Base-by-base conservation (phyloP, 2,113 vertebrate species). In the Pteropus alecto region DNA sequence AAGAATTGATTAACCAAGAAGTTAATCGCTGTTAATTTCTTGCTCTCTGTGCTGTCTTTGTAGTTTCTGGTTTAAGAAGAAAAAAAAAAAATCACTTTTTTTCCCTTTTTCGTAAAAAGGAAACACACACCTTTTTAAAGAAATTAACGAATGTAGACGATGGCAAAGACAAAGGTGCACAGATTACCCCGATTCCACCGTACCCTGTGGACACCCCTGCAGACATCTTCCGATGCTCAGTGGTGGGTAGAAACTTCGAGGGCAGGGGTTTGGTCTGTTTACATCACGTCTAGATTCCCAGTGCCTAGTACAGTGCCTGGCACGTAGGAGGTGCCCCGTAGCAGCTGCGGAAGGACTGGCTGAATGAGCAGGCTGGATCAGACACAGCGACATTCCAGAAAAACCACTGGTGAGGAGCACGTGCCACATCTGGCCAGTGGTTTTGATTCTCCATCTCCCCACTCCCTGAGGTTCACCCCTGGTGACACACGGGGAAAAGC, bases 191-290 rank as follows among this genome's bases (percentile, higher is more conserved):
- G 7, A 3, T 76, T 30, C 35, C 11, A 21, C 43, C 14, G 6
- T 7, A 5, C 33, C 11, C 0, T 0, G 24, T 48, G 86, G 38
- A 21, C 1, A 0, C n/a, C 10, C 3, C 5, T 18, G 71, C 58
- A 41, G 19, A 38, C 28, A 30, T 16, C 24, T 33, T 28, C 35
- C 19, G 2, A 4, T 0, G 35, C 33, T 48, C 28, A 0, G 0
- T 0, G 38, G 58, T 6, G 43, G 4, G 28, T 1, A 2, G 84
- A 21, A 85, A 35, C 28, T 30, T 30, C n/a, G 19, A 58, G 43
- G 41, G 21, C 30, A 1, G 51, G 51, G n/a, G 10, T 10, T 21
- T 46, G 7, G 38, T 70, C 51, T 24, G 54, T n/a, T 11, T 24
- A 61, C 0, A 0, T 15, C 63, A 24, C 24, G 15, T 56, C 61